phyloP scores from a whole-genome alignment of 2,113 vertebrate species.

The Noctilio leporinus region DNA sequence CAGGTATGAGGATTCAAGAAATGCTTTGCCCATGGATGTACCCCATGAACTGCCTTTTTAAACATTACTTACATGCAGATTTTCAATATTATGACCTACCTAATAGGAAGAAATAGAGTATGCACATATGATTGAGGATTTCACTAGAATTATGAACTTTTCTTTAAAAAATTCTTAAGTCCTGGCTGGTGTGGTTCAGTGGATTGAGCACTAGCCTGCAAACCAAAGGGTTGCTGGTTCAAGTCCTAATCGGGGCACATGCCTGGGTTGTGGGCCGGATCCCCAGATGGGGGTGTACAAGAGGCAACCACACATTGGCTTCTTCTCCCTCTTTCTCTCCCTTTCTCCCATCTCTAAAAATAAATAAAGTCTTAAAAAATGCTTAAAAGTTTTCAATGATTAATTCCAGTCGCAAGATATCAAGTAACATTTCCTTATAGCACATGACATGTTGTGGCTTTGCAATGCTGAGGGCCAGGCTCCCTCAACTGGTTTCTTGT shows the following conservation, averaged over 20 bases:
- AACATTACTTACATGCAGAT: background rate
- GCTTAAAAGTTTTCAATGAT: background rate
- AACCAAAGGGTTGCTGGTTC: too few relatives aligned
- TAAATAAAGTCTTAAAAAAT: too few relatives aligned
- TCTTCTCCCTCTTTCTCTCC: too few relatives aligned
- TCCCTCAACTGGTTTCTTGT: background rate
- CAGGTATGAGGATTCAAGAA: background rate
- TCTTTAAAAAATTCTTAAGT: too few relatives aligned
- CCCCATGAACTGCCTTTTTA: background rate
- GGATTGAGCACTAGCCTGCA: too few relatives aligned
- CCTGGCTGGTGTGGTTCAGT: too few relatives aligned
- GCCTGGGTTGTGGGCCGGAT: too few relatives aligned
- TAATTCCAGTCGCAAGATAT: background rate
- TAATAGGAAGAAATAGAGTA: background rate
- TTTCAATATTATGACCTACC: background rate
- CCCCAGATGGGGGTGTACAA: too few relatives aligned
- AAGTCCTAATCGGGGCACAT: too few relatives aligned
- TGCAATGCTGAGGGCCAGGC: background rate
- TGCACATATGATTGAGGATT: background rate
- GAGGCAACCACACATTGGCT: too few relatives aligned
- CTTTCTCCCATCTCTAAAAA: too few relatives aligned
- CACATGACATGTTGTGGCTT: background rate
- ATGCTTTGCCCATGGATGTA: background rate
- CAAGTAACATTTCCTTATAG: background rate
- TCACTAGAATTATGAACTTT: background rate